Evolutionary conservation across 2,113 vertebrate species (phyloP).

Genomic region (Carlito syrichta): DNA sequence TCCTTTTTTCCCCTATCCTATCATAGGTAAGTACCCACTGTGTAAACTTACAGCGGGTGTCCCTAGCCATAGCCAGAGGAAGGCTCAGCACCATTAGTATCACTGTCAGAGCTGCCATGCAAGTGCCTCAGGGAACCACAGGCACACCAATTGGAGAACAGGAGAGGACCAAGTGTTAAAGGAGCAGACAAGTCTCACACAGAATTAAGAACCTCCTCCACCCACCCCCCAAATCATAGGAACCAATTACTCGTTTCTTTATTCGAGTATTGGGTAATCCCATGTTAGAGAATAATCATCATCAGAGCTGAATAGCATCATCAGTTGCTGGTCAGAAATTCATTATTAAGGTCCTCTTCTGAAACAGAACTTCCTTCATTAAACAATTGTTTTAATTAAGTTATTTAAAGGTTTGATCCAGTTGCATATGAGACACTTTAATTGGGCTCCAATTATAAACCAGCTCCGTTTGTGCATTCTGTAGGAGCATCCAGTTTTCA

Average conservation of each 20-base stretch:
- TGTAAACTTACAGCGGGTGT: neutral
- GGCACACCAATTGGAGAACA: neutral
- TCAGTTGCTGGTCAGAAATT: conserved; percentile 26
- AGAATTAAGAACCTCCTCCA: neutral
- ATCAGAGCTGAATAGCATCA: rapidly evolving
- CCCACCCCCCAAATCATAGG: neutral
- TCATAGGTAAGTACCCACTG: neutral
- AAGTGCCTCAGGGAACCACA: neutral
- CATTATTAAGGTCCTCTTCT: neutral
- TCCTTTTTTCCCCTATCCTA: neutral
- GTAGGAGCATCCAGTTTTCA: rapidly evolving
- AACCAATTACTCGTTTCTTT: neutral
- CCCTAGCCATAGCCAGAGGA: neutral
- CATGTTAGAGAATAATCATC: neutral
- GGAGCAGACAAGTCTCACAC: neutral
- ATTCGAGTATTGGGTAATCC: neutral
- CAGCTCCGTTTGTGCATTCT: neutral
- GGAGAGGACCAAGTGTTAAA: no score
- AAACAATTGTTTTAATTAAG: neutral
- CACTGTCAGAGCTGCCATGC: neutral
- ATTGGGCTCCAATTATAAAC: neutral
- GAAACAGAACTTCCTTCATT: neutral
- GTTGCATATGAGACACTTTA: neutral
- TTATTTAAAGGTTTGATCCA: neutral
- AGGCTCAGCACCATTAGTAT: neutral